These are phyloP conservation scores for Drosophila imparisetae DNA, from an alignment of 2,888 invertebrate species.

Conservation along the genomic window DNA sequence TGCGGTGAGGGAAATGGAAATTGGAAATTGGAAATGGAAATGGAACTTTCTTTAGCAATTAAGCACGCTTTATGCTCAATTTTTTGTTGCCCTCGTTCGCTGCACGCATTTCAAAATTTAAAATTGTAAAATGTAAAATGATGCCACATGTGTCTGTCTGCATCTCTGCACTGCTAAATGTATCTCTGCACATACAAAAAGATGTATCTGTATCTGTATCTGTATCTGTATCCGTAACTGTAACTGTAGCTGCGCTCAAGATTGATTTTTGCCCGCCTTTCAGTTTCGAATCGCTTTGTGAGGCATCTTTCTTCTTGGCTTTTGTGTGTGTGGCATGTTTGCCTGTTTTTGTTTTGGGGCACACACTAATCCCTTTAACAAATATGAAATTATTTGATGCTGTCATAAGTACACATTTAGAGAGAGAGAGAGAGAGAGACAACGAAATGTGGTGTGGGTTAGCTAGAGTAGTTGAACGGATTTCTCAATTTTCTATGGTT, in stretches of 20 bases:
- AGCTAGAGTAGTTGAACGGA: slow-evolving; percentile 20
- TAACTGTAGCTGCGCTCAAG: slow-evolving; percentile 58
- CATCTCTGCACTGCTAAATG: slow-evolving; percentile 16
- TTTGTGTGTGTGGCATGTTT: slow-evolving; percentile 36
- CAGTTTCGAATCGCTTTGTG: slow-evolving; percentile 47
- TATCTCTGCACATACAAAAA: no score
- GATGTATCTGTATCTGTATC: slow-evolving; percentile 38
- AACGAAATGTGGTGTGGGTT: no score
- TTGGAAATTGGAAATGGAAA: slow-evolving; percentile 54
- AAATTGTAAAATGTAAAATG: slow-evolving; percentile 60
- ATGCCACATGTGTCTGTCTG: slow-evolving; percentile 69
- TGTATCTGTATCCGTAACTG: slow-evolving; percentile 39
- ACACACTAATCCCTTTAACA: slow-evolving; percentile 58
- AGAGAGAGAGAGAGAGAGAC: not conserved
- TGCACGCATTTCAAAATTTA: slow-evolving; percentile 57
- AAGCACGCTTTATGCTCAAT: slow-evolving; percentile 80
- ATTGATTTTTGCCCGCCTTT: slow-evolving; percentile 72
- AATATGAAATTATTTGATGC: slow-evolving; percentile 71
- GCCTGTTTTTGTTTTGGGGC: slow-evolving; percentile 37
- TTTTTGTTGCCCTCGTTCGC: slow-evolving; percentile 46
- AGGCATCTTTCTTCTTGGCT: slow-evolving; percentile 21
- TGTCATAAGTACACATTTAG: slow-evolving; percentile 51
- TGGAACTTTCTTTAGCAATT: slow-evolving; percentile 74
- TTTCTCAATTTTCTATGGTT: slow-evolving; percentile 27
- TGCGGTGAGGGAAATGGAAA: slow-evolving; percentile 28